Conservation (phyloP, 2,113 vertebrate species). For the Antechinus flavipes region DNA sequence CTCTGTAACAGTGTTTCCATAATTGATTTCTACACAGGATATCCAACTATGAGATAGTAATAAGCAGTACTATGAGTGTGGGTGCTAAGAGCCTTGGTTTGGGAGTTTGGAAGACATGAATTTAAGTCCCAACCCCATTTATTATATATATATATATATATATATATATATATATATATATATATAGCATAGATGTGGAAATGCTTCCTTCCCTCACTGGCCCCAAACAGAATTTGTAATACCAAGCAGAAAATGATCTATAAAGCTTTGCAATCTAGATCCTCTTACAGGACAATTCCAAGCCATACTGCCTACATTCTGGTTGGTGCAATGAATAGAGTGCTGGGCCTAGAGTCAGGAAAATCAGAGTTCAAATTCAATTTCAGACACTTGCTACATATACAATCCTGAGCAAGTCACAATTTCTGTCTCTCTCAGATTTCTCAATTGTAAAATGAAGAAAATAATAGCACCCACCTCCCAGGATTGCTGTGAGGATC, state of each 20-base stretch:
- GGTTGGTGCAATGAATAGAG: not conserved
- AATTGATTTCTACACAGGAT: not conserved
- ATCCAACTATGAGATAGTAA: not conserved
- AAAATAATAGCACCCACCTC: not conserved
- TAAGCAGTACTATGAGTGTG: not conserved
- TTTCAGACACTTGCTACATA: not conserved
- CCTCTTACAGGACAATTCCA: not conserved
- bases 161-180: no score
- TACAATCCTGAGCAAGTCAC: not conserved
- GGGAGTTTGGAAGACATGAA: not conserved
- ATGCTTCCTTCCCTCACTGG: not conserved
- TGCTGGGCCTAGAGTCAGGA: not conserved
- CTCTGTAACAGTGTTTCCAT: not conserved
- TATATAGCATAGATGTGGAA: not conserved
- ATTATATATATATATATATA: no score
- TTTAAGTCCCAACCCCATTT: not conserved
- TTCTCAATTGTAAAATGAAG: not conserved
- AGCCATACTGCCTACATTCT: not conserved
- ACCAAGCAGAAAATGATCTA: not conserved
- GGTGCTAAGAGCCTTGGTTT: not conserved
- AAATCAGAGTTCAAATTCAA: not conserved
- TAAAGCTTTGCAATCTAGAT: not conserved
- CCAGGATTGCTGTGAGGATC: not conserved
- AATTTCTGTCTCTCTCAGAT: not conserved
- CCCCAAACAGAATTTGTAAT: not conserved